A percentile compares a stretch with the other conserved stretches of the same genome.
These are phyloP conservation scores for Thryonomys swinderianus DNA, from an alignment of 2,113 vertebrate genomes.

Conservation along the genomic window DNA sequence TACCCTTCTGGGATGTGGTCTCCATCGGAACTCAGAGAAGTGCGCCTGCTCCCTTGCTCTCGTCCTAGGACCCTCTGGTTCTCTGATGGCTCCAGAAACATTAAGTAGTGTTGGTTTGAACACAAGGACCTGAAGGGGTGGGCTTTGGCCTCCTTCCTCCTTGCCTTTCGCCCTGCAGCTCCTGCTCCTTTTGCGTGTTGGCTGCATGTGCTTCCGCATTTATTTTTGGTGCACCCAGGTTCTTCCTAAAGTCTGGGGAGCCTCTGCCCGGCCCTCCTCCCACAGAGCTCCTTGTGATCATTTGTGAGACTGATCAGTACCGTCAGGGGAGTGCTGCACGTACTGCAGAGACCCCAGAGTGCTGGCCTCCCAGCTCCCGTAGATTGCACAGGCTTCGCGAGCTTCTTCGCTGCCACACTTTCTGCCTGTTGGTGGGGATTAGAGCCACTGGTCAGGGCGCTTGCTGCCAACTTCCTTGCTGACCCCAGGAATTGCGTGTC, in stretches of 20 bases:
- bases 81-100: rapidly evolving
- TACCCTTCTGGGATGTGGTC: not conserved
- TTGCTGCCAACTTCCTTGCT: not conserved
- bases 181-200: not conserved
- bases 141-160: not conserved
- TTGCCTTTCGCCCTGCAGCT: rapidly evolving
- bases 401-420: not conserved
- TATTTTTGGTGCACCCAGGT: not conserved
- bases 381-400: rapidly evolving
- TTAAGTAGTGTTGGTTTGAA: not conserved
- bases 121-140: not conserved
- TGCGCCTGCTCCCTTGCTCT: not conserved
- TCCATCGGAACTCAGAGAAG: not conserved
- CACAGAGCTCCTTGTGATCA: not conserved
- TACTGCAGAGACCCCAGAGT: too few species aligned
- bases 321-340: not conserved
- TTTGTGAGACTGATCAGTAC: not conserved
- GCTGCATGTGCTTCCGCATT: not conserved
- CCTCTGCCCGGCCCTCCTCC: not conserved
- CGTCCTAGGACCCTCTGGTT: rapidly evolving
- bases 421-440: not conserved
- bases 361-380: too few species aligned
- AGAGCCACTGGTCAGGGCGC: rapidly evolving
- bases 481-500: not conserved
- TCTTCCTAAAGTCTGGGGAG: not conserved